A percentile compares a stretch with the other conserved stretches of the same genome.
phyloP scores from a whole-genome alignment of 2,113 vertebrate species.

The Phaetusa simplex region DNA sequence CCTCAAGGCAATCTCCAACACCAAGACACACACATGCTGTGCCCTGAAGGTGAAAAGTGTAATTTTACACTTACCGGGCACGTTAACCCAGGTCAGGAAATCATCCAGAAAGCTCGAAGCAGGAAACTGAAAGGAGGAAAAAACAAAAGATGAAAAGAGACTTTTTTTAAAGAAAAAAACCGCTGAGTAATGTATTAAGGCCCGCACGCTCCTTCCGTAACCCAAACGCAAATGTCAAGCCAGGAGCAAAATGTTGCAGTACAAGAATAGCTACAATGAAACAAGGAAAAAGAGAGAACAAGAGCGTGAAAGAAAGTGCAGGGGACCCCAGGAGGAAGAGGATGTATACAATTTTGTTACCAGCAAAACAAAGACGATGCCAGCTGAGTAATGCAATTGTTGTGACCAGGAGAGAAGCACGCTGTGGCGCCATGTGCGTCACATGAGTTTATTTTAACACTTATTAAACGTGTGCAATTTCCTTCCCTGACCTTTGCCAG shows the following conservation, averaged over 20 bases:
- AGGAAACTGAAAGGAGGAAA: conserved; percentile 56
- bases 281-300: neutral
- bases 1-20: neutral
- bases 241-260: neutral
- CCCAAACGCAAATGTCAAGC: neutral
- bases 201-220: neutral
- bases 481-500: neutral
- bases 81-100: conserved; percentile 29
- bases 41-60: neutral
- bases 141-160: conserved; percentile 41
- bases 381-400: neutral
- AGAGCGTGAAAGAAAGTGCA: neutral
- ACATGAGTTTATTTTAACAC: neutral
- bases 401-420: neutral
- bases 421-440: neutral
- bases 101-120: neutral
- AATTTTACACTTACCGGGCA: neutral
- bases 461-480: accelerated
- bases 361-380: neutral
- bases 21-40: too few species aligned
- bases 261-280: neutral
- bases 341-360: conserved; percentile 18
- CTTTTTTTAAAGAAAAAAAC: neutral
- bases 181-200: neutral
- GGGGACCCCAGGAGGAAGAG: conserved; percentile 43